Percentiles rank a stretch among this genome's conserved stretches.
Evolutionary conservation across 2,113 vertebrate genomes (phyloP).

Genomic region (Grantiella picta): DNA sequence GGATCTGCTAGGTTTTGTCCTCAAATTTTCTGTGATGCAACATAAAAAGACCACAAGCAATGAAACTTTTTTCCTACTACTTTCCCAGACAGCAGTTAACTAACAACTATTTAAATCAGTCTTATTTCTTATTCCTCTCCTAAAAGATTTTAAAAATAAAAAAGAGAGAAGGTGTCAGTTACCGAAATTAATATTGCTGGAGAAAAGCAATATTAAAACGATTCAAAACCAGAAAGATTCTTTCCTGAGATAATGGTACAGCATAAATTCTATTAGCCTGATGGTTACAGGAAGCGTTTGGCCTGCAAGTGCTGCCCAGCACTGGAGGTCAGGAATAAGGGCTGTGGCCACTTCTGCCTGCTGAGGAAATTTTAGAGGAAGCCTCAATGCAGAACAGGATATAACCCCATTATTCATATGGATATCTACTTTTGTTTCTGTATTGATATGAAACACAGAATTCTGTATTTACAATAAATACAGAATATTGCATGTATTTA

Average conservation of each 20-base stretch:
- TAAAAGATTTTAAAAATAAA: not conserved
- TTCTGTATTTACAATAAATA: not conserved
- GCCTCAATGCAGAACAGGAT: not conserved
- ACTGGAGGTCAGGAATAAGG: not conserved
- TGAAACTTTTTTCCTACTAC: not conserved
- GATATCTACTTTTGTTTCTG: not conserved
- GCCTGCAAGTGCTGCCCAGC: not conserved
- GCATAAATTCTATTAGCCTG: not conserved
- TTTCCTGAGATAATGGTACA: not conserved
- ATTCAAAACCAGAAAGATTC: not conserved
- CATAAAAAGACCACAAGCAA: not conserved
- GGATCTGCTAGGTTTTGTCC: not conserved
- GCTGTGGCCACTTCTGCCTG: not conserved
- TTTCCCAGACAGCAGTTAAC: not conserved
- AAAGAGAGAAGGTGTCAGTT: not conserved
- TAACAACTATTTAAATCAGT: not conserved
- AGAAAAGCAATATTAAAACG: not conserved
- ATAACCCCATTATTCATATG: not conserved
- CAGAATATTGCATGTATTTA: not conserved
- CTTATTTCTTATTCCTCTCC: not conserved
- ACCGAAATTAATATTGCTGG: not conserved
- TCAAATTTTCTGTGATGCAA: not conserved
- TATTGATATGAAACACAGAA: not conserved
- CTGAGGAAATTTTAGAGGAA: not conserved
- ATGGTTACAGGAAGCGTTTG: not conserved